Evolutionary conservation across 2,797 vertebrate species (phyloP).

Genomic region (Linurgus olivaceus): DNA sequence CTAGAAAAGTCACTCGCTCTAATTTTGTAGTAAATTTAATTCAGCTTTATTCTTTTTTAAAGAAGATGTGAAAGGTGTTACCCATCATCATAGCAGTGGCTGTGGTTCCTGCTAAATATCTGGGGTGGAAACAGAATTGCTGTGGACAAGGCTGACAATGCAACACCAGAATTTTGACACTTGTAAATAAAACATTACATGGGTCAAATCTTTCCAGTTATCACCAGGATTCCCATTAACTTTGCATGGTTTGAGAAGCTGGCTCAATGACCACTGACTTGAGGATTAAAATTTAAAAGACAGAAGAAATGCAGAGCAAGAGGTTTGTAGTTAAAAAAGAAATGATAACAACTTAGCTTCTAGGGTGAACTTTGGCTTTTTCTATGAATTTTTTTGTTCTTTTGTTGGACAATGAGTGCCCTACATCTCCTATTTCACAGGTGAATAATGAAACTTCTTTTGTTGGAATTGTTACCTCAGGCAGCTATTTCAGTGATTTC

Average conservation of each 20-base stretch:
- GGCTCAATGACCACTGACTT: neutral
- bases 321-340: neutral
- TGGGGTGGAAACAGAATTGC: neutral
- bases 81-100: neutral
- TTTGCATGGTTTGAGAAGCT: neutral
- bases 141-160: neutral
- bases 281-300: neutral
- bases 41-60: neutral
- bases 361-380: neutral
- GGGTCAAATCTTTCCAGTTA: neutral
- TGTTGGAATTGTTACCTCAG: neutral
- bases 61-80: neutral
- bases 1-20: neutral
- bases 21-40: neutral
- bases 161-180: neutral
- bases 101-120: neutral
- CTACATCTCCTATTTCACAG: neutral
- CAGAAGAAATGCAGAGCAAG: neutral
- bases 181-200: neutral
- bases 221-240: neutral
- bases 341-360: neutral
- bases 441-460: neutral
- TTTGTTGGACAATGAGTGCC: neutral
- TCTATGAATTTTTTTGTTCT: neutral
- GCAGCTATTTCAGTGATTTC: neutral